Conservation (phyloP, 2,113 vertebrate species). For the Prolemur simus region DNA sequence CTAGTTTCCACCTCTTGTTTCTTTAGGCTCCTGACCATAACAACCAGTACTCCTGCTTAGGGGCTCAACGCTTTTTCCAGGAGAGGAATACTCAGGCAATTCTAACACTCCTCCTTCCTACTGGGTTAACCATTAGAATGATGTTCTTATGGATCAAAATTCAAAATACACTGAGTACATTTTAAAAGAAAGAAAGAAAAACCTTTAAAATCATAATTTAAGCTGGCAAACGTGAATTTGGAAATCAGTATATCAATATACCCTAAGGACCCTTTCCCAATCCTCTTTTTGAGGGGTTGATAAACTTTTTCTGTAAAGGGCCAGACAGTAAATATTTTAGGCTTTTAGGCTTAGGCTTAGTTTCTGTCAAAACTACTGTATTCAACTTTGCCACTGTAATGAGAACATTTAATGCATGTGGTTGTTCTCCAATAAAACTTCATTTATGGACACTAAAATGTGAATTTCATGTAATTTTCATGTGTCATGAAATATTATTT, state of each 20-base stretch:
- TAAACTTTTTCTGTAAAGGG: background rate
- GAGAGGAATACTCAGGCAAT: background rate
- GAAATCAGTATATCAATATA: background rate
- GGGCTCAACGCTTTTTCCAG: too few relatives aligned
- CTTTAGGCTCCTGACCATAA: background rate
- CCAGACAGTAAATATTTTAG: background rate
- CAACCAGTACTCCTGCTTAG: rapidly evolving
- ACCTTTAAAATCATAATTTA: background rate
- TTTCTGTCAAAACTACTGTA: background rate
- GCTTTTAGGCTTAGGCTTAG: background rate
- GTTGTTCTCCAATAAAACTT: background rate
- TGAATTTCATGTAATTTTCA: background rate
- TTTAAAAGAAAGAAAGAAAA: background rate
- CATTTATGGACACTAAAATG: background rate
- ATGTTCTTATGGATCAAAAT: background rate
- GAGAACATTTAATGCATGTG: rapidly evolving
- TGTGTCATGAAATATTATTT: background rate
- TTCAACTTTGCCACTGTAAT: rapidly evolving
- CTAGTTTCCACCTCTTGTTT: background rate
- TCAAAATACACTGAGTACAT: background rate
- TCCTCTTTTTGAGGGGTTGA: background rate
- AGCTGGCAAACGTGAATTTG: background rate
- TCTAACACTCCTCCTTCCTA: too few relatives aligned
- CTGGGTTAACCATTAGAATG: background rate
- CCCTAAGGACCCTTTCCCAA: background rate